phyloP scores from a whole-genome alignment of 2,113 vertebrate species.

The Nymphicus hollandicus region DNA sequence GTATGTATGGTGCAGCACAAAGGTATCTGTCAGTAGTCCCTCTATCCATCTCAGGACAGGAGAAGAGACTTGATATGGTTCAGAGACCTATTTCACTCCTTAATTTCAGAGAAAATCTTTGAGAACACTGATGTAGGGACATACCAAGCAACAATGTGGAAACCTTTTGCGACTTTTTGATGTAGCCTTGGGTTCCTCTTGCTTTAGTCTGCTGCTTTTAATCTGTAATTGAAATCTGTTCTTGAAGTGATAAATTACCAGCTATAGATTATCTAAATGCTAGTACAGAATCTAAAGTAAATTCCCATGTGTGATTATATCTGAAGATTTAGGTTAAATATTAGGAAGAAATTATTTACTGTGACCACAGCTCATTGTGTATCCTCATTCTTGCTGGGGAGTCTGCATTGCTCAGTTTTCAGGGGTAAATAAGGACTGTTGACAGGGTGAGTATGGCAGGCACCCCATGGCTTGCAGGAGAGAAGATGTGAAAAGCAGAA shows the following conservation, averaged over 20 bases:
- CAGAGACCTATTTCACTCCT: not conserved
- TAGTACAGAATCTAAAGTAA: not conserved
- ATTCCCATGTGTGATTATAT: not conserved
- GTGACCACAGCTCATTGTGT: not conserved
- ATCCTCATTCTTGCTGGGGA: not conserved
- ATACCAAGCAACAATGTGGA: not conserved
- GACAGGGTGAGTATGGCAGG: accelerated
- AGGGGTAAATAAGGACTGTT: not conserved
- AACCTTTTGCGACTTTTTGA: not conserved
- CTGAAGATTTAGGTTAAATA: not conserved
- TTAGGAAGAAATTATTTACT: not conserved
- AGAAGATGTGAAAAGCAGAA: not conserved
- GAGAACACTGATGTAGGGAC: not conserved
- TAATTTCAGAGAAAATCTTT: not conserved
- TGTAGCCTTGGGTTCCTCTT: not conserved
- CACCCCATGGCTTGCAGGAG: accelerated
- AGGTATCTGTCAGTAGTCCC: not conserved
- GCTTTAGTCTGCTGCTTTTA: not conserved
- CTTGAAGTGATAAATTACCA: not conserved
- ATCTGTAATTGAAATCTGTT: not conserved
- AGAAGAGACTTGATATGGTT: not conserved
- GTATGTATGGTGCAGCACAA: not conserved
- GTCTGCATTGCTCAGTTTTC: not conserved
- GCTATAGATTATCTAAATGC: not conserved
- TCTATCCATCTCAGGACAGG: not conserved